Base-by-base conservation (phyloP, 2,888 invertebrate species). In the Cataglyphis rosenhaueri region DNA sequence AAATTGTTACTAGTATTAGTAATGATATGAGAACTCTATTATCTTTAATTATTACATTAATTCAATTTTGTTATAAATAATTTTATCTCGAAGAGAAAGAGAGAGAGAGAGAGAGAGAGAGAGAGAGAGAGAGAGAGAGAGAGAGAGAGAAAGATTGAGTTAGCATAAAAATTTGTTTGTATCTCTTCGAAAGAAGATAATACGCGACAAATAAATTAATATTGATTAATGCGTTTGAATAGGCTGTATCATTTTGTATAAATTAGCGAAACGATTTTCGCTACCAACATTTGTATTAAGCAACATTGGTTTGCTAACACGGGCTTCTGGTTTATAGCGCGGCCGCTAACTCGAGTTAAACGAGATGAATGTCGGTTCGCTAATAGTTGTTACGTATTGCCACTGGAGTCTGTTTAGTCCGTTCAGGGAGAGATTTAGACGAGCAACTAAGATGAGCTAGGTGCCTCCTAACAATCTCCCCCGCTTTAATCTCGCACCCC, bases 321-420 rank as follows among this genome's bases (percentile, higher is more conserved):
- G 74, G 74, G 86, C 84, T 86, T 71, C 78, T 74, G 87, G 91
- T 90, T 87, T 88, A 86, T 84, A 75, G 84, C 81, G 82, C 82
- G 83, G 85, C 84, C 89, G 92, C 91, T 93, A 94, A 93, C 90
- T 91, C 91, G 89, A 91, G 92, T 91, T 93, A 92, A 94, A 92
- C 91, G 92, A 92, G 92, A 92, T 91, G 90, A 92, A 93, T 92
- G 92, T 90, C 89, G 91, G 90, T 92, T 92, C 87, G 92, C 92
- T 93, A 93, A 93, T 92, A 92, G 92, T 92, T 92, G 91, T 91
- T 92, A 90, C 92, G 91, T 92, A 92, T 93, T 92, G 91, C 91
- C 88, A 87, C 84, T 83, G 78, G 62, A 87, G 86, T 84, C 84
- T 83, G 82, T 84, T 86, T 85, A 86, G 87, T 85, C 87, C 70